These are phyloP conservation scores for Ptychodera flava DNA, from an alignment of 35 echinoderm and acorn worm genomes.

Conservation along the genomic window DNA sequence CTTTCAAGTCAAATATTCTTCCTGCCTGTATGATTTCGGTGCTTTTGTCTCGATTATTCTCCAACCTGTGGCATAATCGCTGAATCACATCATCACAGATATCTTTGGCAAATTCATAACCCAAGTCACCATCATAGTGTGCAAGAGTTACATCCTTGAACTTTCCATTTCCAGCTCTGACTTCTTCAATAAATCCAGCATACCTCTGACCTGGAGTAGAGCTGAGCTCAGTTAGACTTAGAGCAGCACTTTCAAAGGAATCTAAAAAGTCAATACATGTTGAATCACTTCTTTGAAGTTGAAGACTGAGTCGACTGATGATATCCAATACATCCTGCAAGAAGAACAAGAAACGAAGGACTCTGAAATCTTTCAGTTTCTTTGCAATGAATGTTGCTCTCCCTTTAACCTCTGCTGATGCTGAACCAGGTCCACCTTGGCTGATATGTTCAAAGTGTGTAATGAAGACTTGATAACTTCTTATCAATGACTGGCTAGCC, in stretches of 20 bases:
- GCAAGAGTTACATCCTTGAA: background rate
- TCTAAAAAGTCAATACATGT: too few relatives aligned
- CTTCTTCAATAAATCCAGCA: too few relatives aligned
- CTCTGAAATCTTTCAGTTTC: background rate
- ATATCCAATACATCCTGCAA: background rate
- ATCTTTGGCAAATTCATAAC: background rate
- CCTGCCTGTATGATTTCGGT: too few relatives aligned
- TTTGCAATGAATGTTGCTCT: background rate
- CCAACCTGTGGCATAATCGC: background rate
- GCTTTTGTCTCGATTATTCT: background rate
- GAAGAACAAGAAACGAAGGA: background rate
- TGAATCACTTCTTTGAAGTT: too few relatives aligned
- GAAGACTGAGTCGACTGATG: background rate
- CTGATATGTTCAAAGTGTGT: background rate
- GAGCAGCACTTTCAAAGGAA: too few relatives aligned
- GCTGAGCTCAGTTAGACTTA: too few relatives aligned
- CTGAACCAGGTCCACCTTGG: background rate
- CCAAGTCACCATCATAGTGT: background rate
- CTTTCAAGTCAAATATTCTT: slow-evolving; percentile 9
- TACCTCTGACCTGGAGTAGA: too few relatives aligned
- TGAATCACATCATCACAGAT: background rate
- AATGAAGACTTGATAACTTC: background rate
- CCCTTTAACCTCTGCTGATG: background rate
- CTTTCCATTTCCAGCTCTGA: background rate
- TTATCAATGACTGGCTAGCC: background rate